Percentiles rank a stretch among this genome's conserved stretches.
phyloP scores from a whole-genome alignment of 2,888 invertebrate genomes.

The Bimastos eiseni region DNA sequence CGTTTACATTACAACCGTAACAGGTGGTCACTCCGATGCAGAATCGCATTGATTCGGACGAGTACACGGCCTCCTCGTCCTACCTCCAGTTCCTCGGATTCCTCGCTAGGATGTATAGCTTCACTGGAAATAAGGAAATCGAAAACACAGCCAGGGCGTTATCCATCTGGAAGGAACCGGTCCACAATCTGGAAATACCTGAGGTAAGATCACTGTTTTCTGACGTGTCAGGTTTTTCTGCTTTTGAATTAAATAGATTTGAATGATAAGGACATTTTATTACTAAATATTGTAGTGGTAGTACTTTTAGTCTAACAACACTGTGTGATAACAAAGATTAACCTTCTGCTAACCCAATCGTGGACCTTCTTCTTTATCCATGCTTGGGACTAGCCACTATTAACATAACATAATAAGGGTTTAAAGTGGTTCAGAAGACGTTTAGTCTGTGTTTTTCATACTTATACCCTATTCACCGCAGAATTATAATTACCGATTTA shows the following conservation, averaged over 20 bases:
- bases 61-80: neutral
- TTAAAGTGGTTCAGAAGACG: no score
- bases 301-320: no score
- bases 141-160: neutral
- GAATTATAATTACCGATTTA: no score
- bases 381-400: no score
- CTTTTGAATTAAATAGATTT: neutral
- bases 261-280: neutral
- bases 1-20: neutral
- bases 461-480: no score
- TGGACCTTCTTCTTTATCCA: no score
- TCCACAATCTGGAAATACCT: constrained; percentile 32
- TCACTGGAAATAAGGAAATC: neutral
- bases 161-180: constrained; percentile 32
- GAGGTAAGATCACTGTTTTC: constrained; percentile 26
- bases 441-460: no score
- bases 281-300: no score
- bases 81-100: constrained; percentile 26
- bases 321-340: no score
- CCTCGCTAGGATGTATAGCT: constrained; percentile 15
- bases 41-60: neutral
- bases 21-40: neutral
- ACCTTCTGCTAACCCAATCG: no score
- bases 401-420: no score
- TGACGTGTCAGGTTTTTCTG: neutral